Conservation (phyloP, 2,113 vertebrate species). For the Macroglossus sobrinus region DNA sequence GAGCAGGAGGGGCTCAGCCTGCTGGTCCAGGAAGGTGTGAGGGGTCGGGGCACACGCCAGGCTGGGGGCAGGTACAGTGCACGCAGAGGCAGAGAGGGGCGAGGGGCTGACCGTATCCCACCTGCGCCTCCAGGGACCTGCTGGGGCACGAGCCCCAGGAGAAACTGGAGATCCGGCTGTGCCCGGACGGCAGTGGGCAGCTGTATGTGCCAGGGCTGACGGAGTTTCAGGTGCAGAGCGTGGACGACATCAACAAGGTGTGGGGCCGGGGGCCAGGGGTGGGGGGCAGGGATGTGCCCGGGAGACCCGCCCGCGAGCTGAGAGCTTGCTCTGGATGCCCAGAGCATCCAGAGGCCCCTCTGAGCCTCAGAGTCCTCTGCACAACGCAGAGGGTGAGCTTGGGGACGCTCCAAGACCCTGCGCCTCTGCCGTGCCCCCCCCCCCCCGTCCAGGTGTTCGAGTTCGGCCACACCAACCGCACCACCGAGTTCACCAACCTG, state of each 20-base stretch:
- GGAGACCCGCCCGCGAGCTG: neutral
- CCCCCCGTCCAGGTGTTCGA: constrained; percentile 89
- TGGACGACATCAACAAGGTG: constrained; percentile 96
- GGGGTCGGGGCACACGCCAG: neutral
- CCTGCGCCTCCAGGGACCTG: constrained; percentile 85
- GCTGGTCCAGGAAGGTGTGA: neutral
- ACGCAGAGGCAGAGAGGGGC: neutral
- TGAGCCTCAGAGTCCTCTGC: neutral
- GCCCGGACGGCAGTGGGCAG: constrained; percentile 93
- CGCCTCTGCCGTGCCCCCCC: neutral
- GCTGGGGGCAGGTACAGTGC: neutral
- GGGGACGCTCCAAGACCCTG: neutral
- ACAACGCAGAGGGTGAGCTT: neutral
- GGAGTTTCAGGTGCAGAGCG: constrained; percentile 88
- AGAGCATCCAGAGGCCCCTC: too few relatives aligned
- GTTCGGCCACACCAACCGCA: constrained; percentile 90
- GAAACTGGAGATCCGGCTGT: constrained; percentile 96
- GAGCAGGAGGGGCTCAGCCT: neutral
- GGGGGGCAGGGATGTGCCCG: accelerated
- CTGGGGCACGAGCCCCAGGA: constrained; percentile 90
- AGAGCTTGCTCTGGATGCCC: neutral
- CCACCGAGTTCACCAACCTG: constrained; percentile 94
- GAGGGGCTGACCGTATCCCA: neutral
- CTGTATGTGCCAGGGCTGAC: constrained; percentile 95
- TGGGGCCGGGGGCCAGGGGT: accelerated